These are phyloP conservation scores for Litocranius walleri DNA, from an alignment of 2,113 vertebrate genomes.

Conservation along the genomic window DNA sequence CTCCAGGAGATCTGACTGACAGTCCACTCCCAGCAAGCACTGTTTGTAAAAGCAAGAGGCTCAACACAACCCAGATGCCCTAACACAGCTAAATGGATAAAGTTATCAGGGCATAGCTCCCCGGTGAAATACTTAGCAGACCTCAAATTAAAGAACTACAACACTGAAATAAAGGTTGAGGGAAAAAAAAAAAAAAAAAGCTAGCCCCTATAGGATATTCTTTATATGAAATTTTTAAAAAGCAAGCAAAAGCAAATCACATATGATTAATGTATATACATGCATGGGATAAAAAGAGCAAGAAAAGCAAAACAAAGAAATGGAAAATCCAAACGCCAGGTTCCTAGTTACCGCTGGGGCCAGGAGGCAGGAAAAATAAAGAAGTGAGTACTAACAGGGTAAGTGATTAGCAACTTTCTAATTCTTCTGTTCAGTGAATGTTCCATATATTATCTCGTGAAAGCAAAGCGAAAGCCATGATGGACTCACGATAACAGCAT, in stretches of 20 bases:
- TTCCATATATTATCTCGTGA: not conserved
- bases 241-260: not conserved
- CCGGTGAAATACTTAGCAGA: fast-evolving
- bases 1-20: not conserved
- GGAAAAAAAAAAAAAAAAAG: not conserved
- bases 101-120: not conserved
- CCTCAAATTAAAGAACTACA: not conserved
- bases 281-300: not conserved
- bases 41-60: not conserved
- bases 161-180: not conserved
- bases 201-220: not conserved
- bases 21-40: not conserved
- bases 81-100: not conserved
- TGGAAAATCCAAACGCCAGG: not conserved
- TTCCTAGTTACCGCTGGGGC: not conserved
- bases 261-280: not conserved
- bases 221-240: not conserved
- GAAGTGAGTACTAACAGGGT: fast-evolving
- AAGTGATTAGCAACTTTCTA: too few relatives aligned
- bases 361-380: not conserved
- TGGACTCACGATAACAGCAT: fast-evolving
- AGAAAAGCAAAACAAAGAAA: not conserved
- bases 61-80: not conserved
- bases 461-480: not conserved
- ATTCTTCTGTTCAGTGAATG: not conserved